phyloP scores from a whole-genome alignment of 2,888 invertebrate genomes.

The Cremastobaeus sp. region DNA sequence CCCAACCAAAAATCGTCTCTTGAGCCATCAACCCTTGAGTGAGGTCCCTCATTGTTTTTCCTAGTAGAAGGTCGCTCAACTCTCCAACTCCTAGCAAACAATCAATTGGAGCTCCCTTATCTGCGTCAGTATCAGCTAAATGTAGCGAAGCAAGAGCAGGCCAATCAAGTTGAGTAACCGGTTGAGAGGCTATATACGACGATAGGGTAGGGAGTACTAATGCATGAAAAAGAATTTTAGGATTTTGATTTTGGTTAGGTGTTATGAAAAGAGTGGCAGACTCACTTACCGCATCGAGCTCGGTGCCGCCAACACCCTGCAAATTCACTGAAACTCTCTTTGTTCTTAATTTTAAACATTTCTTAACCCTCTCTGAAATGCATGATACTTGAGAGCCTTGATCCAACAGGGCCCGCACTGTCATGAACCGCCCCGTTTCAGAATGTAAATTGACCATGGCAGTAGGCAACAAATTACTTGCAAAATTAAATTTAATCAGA shows the following conservation, averaged over 20 bases:
- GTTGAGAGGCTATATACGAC: no score
- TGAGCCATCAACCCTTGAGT: not conserved
- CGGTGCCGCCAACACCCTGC: not conserved
- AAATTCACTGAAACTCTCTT: not conserved
- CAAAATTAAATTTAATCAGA: not conserved
- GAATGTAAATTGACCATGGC: not conserved
- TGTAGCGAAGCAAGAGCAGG: not conserved
- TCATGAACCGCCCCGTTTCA: not conserved
- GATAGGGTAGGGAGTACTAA: slow-evolving; percentile 3
- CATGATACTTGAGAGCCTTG: not conserved
- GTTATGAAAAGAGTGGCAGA: no score
- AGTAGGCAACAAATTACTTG: not conserved
- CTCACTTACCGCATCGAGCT: not conserved
- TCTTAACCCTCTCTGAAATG: not conserved
- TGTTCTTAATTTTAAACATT: not conserved
- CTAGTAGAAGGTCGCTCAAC: not conserved
- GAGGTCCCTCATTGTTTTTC: not conserved
- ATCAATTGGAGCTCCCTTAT: not conserved
- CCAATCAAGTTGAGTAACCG: no score
- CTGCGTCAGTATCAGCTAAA: slow-evolving; percentile 3
- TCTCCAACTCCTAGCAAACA: slow-evolving; percentile 7
- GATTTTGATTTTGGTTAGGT: not conserved
- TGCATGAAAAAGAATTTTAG: not conserved
- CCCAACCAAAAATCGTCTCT: slow-evolving; percentile 14
- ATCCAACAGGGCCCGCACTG: not conserved